These are phyloP conservation scores for Halocynthia roretzi DNA, from an alignment of 23 tunicate species.

Conservation along the genomic window DNA sequence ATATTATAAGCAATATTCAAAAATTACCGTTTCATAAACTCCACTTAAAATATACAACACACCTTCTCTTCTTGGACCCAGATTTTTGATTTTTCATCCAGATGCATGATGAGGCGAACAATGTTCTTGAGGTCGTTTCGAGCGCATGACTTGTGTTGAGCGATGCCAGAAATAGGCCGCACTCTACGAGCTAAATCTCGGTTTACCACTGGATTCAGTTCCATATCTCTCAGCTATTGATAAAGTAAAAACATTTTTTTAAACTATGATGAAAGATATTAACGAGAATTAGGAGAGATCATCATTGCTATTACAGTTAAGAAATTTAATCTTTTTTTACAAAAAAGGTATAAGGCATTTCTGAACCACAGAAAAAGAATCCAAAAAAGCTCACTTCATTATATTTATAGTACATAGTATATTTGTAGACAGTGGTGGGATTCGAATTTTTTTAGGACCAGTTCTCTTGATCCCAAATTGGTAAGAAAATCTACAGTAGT, in stretches of 20 bases:
- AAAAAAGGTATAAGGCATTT: neutral
- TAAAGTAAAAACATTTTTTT: neutral
- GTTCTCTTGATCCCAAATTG: no score
- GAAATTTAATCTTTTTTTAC: neutral
- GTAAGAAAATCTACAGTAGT: no score
- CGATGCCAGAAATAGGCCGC: conserved; percentile 88
- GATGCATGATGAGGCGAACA: conserved; percentile 74
- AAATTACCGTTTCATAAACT: neutral
- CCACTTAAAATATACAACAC: neutral
- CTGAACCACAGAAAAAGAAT: neutral
- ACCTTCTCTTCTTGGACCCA: conserved; percentile 44
- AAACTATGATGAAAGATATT: neutral
- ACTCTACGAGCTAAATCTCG: conserved; percentile 92
- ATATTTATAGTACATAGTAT: neutral
- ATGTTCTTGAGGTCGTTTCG: conserved; percentile 70
- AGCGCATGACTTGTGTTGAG: conserved; percentile 83
- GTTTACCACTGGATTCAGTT: conserved; percentile 96
- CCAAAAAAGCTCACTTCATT: neutral
- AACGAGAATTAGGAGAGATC: neutral
- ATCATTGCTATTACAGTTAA: neutral
- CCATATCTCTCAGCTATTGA: conserved; percentile 65
- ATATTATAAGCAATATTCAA: neutral
- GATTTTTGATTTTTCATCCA: conserved; percentile 77
- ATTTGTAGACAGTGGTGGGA: no score
- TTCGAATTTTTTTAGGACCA: no score